These are phyloP conservation scores for Hypolimnas misippus DNA, from an alignment of 2,888 invertebrate species.

Conservation along the genomic window DNA sequence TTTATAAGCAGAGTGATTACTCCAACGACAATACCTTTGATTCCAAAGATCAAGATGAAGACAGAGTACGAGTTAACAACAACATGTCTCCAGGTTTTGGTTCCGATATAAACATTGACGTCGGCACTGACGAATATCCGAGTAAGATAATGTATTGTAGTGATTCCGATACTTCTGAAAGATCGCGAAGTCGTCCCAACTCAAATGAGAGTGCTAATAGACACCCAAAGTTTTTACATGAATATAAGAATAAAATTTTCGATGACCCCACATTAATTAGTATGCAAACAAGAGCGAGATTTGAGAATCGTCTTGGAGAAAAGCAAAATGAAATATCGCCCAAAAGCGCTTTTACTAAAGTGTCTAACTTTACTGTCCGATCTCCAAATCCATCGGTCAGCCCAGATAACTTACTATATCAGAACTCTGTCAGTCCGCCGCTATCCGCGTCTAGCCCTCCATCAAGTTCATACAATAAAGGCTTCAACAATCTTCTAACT, in stretches of 20 bases:
- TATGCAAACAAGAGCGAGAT: constrained; percentile 80
- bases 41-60: constrained; percentile 72
- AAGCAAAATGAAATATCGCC: constrained; percentile 81
- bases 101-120: constrained; percentile 80
- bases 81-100: constrained; percentile 78
- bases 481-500: constrained; percentile 71
- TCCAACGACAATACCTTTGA: constrained; percentile 68
- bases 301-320: constrained; percentile 74
- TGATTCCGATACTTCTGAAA: constrained; percentile 79
- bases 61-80: constrained; percentile 70
- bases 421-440: constrained; percentile 91
- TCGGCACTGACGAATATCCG: constrained; percentile 80
- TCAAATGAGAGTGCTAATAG: constrained; percentile 82
- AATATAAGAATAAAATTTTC: constrained; percentile 85
- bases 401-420: constrained; percentile 90
- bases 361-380: constrained; percentile 79
- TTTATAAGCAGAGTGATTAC: constrained; percentile 75
- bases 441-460: constrained; percentile 84
- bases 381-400: constrained; percentile 90
- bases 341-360: constrained; percentile 94
- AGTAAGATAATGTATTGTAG: constrained; percentile 77
- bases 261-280: constrained; percentile 83
- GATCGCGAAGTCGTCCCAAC: constrained; percentile 78
- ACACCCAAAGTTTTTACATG: constrained; percentile 78
- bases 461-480: constrained; percentile 65